Conservation (phyloP, 1,140 invertebrate species). For the Asbolus verrucosus region DNA sequence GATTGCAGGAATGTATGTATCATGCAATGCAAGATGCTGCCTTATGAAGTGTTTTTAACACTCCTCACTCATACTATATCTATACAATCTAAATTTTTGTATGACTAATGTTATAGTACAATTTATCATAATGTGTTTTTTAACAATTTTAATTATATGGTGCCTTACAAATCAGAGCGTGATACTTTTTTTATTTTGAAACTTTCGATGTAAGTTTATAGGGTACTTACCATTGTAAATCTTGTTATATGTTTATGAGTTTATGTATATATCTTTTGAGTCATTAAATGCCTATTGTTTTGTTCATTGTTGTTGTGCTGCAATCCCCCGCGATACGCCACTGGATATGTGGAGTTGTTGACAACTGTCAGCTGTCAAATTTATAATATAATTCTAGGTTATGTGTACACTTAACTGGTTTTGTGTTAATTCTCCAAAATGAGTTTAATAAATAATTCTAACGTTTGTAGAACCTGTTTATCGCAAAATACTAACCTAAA, state of each 20-base stretch:
- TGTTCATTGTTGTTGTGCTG: conserved; percentile 1
- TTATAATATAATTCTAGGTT: too few relatives aligned
- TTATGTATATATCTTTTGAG: conserved; percentile 32
- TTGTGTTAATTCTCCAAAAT: neutral
- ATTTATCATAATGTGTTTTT: conserved; percentile 28
- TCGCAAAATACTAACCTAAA: conserved; percentile 46
- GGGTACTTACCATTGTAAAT: conserved; percentile 36
- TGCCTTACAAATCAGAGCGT: conserved; percentile 32
- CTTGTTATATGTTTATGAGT: conserved; percentile 39
- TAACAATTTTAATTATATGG: conserved; percentile 34
- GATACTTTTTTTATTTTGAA: conserved; percentile 39
- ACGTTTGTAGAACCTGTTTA: conserved; percentile 53
- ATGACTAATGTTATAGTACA: conserved; percentile 28
- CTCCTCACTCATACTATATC: conserved; percentile 11
- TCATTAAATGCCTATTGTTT: conserved; percentile 36
- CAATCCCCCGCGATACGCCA: neutral
- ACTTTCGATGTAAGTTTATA: conserved; percentile 22
- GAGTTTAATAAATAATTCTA: conserved; percentile 9
- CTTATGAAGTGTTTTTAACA: conserved; percentile 29
- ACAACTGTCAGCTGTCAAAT: neutral
- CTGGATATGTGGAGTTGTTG: neutral
- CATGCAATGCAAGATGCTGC: conserved; percentile 38
- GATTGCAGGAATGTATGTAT: too few relatives aligned
- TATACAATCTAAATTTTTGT: conserved; percentile 23
- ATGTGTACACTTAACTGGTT: too few relatives aligned